Evolutionary conservation across 2,888 invertebrate species (phyloP).

Genomic region (Volucella bombylans): DNA sequence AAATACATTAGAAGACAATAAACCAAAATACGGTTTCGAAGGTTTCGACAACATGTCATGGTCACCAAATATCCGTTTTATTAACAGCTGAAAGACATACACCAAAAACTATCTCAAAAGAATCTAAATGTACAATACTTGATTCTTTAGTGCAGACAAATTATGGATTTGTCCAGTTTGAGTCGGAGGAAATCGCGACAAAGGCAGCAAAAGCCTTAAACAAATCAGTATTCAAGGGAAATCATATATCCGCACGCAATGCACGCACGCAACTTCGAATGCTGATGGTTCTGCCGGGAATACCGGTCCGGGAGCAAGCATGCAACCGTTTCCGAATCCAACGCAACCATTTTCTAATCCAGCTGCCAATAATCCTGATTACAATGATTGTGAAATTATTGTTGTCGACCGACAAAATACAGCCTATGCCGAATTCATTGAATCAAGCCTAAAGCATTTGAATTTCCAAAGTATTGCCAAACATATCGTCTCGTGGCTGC

Average conservation of each 20-base stretch:
- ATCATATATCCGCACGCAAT: conserved; percentile 86
- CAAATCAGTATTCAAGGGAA: conserved; percentile 88
- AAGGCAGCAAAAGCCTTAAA: conserved; percentile 89
- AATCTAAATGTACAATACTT: conserved; percentile 85
- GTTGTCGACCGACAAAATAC: conserved; percentile 91
- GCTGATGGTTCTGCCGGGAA: conserved; percentile 34
- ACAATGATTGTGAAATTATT: conserved; percentile 95
- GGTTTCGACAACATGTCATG: too few species aligned
- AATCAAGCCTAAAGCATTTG: conserved; percentile 89
- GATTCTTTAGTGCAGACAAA: conserved; percentile 89
- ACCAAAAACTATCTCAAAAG: conserved; percentile 88
- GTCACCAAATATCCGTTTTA: too few species aligned
- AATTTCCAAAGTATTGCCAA: conserved; percentile 91
- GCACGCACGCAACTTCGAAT: conserved; percentile 78
- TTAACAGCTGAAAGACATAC: too few species aligned
- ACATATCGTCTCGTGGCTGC: conserved; percentile 93
- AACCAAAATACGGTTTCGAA: too few species aligned
- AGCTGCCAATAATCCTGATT: conserved; percentile 83
- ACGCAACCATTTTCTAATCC: conserved; percentile 44
- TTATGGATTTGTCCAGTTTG: conserved; percentile 94
- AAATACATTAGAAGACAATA: too few species aligned
- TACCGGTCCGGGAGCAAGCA: background rate
- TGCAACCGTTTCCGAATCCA: conserved; percentile 36
- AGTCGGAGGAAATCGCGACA: conserved; percentile 88
- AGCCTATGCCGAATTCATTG: conserved; percentile 93